phyloP scores from a whole-genome alignment of 1,140 invertebrate genomes.

The Drosophila lacteicornis region DNA sequence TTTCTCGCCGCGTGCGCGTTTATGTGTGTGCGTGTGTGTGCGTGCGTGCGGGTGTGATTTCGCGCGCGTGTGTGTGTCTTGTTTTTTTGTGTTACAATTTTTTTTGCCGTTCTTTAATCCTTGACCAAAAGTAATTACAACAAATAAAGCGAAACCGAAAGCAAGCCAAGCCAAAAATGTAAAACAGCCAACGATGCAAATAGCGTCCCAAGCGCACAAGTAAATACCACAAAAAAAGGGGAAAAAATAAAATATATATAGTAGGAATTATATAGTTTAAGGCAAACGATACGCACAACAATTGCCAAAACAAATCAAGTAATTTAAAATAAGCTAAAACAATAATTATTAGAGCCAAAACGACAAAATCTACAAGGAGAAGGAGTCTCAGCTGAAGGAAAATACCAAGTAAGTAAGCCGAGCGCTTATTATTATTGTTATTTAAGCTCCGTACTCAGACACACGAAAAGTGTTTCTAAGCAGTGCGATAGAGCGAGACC shows the following conservation, averaged over 20 bases:
- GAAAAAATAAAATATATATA: conserved; percentile 18
- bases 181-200: conserved; percentile 22
- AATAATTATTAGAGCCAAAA: background rate
- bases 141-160: conserved; percentile 1
- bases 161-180: conserved; percentile 25
- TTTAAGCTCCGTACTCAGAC: too few relatives aligned
- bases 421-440: too few relatives aligned
- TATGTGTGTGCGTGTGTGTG: conserved; percentile 26
- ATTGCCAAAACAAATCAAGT: conserved; percentile 39
- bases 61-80: conserved; percentile 44
- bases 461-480: too few relatives aligned
- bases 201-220: conserved; percentile 38
- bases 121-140: conserved; percentile 10
- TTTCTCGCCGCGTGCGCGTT: conserved; percentile 55
- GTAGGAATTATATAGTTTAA: conserved; percentile 23
- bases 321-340: conserved; percentile 23
- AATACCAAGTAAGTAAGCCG: conserved; percentile 8
- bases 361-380: background rate
- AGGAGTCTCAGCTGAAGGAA: background rate
- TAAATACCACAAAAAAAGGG: conserved; percentile 2
- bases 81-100: conserved; percentile 46
- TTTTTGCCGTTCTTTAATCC: conserved; percentile 42
- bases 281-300: conserved; percentile 67
- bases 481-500: too few relatives aligned
- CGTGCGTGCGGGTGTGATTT: conserved; percentile 44